Percentiles rank a stretch among this genome's conserved stretches.
phyloP scores from a whole-genome alignment of 2,797 vertebrate species.

The Micropoecilia bifurca region DNA sequence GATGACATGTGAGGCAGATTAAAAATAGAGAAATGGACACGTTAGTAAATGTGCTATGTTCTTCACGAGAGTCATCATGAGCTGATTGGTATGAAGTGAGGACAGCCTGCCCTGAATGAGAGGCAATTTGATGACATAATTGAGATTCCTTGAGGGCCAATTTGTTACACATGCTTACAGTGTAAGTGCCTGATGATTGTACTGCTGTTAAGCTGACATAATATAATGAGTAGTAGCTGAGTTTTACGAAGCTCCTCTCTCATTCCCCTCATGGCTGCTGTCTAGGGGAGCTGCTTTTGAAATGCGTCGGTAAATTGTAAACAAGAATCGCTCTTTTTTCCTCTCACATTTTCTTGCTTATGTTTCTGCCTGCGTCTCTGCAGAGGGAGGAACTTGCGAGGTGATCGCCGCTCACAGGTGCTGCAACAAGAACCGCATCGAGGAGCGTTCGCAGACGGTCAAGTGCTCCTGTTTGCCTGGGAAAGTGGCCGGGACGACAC shows the following conservation, averaged over 20 bases:
- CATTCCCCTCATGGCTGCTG: constrained; percentile 7
- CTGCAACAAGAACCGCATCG: constrained; percentile 99
- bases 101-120: constrained; percentile 51
- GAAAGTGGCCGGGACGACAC: constrained; percentile 98
- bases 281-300: constrained; percentile 3
- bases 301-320: not conserved
- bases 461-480: constrained; percentile 99
- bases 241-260: constrained; percentile 4
- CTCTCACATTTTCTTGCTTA: constrained; percentile 26
- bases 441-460: constrained; percentile 98
- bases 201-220: constrained; percentile 22
- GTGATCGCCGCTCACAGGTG: constrained; percentile 98
- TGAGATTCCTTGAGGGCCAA: constrained; percentile 74
- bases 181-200: constrained; percentile 63
- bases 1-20: constrained; percentile 30
- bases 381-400: constrained; percentile 99
- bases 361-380: constrained; percentile 68
- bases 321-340: not conserved
- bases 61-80: constrained; percentile 36
- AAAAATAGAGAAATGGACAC: constrained; percentile 2
- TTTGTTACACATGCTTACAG: constrained; percentile 71
- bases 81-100: constrained; percentile 61
- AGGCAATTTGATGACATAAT: constrained; percentile 76
- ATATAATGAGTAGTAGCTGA: constrained; percentile 13
- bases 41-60: constrained; percentile 26